These are phyloP conservation scores for Ormyrus thymus DNA, from an alignment of 2,888 invertebrate species.

Conservation along the genomic window DNA sequence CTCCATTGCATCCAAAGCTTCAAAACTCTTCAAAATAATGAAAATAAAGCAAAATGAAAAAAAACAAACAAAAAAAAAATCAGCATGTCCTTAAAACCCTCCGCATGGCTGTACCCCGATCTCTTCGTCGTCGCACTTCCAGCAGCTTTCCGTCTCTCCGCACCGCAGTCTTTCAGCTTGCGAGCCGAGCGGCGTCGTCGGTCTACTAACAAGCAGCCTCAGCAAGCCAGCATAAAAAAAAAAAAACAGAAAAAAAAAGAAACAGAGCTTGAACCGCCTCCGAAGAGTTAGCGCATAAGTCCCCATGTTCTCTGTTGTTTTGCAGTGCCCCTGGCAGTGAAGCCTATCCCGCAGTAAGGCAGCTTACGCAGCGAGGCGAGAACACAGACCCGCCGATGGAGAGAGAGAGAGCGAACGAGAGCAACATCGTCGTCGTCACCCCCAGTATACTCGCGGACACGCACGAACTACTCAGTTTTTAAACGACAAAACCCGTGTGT, in stretches of 20 bases:
- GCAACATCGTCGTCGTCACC: too few relatives aligned
- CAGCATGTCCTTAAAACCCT: too few relatives aligned
- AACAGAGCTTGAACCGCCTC: not conserved
- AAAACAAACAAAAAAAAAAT: too few relatives aligned
- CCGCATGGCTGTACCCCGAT: too few relatives aligned
- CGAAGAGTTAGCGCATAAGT: constrained; percentile 47
- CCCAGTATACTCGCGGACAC: constrained; percentile 22
- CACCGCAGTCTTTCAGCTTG: not conserved
- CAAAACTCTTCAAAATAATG: too few relatives aligned
- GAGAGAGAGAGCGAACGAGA: too few relatives aligned
- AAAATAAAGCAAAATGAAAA: too few relatives aligned
- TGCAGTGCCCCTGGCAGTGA: constrained; percentile 68
- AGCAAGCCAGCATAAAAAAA: not conserved
- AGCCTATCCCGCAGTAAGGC: constrained; percentile 63
- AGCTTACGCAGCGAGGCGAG: constrained; percentile 16
- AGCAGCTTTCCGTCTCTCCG: not conserved
- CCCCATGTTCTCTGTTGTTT: constrained; percentile 59
- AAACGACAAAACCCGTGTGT: not conserved
- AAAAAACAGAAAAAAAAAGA: constrained; percentile 55
- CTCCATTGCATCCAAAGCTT: too few relatives aligned
- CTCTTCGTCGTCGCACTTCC: too few relatives aligned
- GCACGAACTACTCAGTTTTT: not conserved
- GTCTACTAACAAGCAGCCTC: not conserved
- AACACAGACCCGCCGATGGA: too few relatives aligned
- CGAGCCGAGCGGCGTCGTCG: not conserved